These are phyloP conservation scores for Andrena cerasifolii DNA, from an alignment of 1,140 invertebrate genomes.

Conservation along the genomic window DNA sequence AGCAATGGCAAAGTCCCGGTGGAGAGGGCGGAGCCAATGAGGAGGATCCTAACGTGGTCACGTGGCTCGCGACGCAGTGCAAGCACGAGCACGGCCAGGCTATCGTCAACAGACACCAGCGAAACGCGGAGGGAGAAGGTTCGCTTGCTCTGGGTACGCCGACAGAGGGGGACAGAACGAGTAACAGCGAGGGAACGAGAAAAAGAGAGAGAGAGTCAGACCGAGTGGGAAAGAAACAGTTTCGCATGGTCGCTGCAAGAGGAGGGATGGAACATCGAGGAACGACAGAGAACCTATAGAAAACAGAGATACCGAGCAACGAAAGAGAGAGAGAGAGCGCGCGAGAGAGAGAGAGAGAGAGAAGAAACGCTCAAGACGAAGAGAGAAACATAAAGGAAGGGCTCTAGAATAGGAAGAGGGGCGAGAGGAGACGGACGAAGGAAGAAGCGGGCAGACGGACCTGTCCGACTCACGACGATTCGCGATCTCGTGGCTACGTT, in stretches of 20 bases:
- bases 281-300: neutral
- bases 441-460: constrained; percentile 54
- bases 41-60: neutral
- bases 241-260: too few species aligned
- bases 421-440: constrained; percentile 26
- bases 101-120: constrained; percentile 36
- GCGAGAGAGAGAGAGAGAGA: neutral
- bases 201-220: constrained; percentile 15
- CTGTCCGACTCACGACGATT: constrained; percentile 53
- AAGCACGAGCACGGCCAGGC: constrained; percentile 14
- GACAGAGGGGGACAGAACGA: constrained; percentile 3
- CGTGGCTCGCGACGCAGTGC: constrained; percentile 34
- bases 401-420: constrained; percentile 8
- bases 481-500: constrained; percentile 53
- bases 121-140: constrained; percentile 42
- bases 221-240: neutral
- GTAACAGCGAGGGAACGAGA: neutral
- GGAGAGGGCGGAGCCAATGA: constrained; percentile 38
- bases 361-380: constrained; percentile 6
- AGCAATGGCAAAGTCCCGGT: neutral
- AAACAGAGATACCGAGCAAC: neutral
- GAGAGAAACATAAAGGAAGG: neutral
- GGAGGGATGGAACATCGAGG: constrained; percentile 13
- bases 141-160: neutral
- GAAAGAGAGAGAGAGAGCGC: neutral